phyloP scores from a whole-genome alignment of 1,140 invertebrate species.

The Drosophila quadrilineata region DNA sequence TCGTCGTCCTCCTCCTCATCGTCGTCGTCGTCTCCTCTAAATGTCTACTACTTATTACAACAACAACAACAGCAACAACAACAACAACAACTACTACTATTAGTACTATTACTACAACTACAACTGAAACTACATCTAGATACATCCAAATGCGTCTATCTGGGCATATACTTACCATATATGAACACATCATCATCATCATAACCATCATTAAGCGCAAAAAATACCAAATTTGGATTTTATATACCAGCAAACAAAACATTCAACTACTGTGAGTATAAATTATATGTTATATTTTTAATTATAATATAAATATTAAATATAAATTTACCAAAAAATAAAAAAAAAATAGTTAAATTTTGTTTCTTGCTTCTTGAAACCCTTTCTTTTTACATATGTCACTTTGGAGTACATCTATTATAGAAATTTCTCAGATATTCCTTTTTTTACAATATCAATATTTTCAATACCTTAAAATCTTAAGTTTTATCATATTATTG shows the following conservation, averaged over 20 bases:
- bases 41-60: conserved; percentile 73
- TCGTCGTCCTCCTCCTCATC: conserved; percentile 65
- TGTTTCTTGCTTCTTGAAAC: not conserved
- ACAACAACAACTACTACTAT: conserved; percentile 34
- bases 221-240: conserved; percentile 46
- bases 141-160: conserved; percentile 35
- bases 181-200: conserved; percentile 4
- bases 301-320: not conserved
- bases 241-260: conserved; percentile 41
- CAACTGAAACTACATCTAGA: conserved; percentile 33
- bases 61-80: conserved; percentile 38
- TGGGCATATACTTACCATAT: conserved; percentile 30
- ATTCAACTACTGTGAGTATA: conserved; percentile 50
- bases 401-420: too few relatives aligned
- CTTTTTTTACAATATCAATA: too few relatives aligned
- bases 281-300: not conserved
- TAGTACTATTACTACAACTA: conserved; percentile 21
- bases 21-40: conserved; percentile 74
- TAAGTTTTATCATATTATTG: too few relatives aligned
- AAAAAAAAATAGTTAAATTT: too few relatives aligned
- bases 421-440: too few relatives aligned
- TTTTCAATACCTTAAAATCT: too few relatives aligned
- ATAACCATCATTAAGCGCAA: too few relatives aligned
- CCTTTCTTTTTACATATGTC: not conserved
- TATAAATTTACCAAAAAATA: too few relatives aligned